Evolutionary conservation across 2,113 vertebrate species (phyloP).

Genomic region (Trachemys scripta): DNA sequence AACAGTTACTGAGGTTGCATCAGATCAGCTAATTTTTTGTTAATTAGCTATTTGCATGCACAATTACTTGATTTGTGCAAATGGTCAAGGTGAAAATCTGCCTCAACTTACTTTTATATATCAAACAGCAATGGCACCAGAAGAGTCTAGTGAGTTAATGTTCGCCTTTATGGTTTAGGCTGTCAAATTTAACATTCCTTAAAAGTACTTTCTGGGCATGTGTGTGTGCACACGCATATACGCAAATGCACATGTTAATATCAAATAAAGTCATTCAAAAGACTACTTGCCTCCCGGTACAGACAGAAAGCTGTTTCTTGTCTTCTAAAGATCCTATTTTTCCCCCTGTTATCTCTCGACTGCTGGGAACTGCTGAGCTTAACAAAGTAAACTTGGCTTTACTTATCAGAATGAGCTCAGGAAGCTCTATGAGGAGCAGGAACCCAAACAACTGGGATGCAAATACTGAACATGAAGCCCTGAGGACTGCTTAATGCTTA

Average conservation of each 20-base stretch:
- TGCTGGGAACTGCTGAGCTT: slow-evolving; percentile 86
- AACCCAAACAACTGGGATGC: slow-evolving; percentile 69
- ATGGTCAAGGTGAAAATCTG: slow-evolving; percentile 63
- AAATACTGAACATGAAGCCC: slow-evolving; percentile 59
- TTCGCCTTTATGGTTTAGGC: neutral
- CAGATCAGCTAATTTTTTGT: slow-evolving; percentile 57
- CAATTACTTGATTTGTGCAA: slow-evolving; percentile 74
- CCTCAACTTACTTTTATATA: slow-evolving; percentile 53
- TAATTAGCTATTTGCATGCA: slow-evolving; percentile 66
- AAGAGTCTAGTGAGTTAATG: neutral
- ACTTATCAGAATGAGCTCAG: slow-evolving; percentile 87
- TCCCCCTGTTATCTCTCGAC: slow-evolving; percentile 79
- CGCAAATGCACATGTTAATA: neutral
- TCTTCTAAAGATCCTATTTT: slow-evolving; percentile 65
- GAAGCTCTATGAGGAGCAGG: slow-evolving; percentile 81
- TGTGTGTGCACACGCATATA: neutral
- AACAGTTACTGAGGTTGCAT: slow-evolving; percentile 22
- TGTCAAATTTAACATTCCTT: neutral
- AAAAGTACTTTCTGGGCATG: neutral
- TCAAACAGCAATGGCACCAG: neutral
- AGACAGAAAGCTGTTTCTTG: slow-evolving; percentile 47
- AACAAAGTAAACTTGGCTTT: slow-evolving; percentile 87
- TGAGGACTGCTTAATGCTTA: slow-evolving; percentile 49
- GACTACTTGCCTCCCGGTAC: neutral
- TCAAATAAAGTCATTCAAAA: slow-evolving; percentile 44